Base-by-base conservation (phyloP, 2,113 vertebrate genomes). In the Pionites leucogaster region DNA sequence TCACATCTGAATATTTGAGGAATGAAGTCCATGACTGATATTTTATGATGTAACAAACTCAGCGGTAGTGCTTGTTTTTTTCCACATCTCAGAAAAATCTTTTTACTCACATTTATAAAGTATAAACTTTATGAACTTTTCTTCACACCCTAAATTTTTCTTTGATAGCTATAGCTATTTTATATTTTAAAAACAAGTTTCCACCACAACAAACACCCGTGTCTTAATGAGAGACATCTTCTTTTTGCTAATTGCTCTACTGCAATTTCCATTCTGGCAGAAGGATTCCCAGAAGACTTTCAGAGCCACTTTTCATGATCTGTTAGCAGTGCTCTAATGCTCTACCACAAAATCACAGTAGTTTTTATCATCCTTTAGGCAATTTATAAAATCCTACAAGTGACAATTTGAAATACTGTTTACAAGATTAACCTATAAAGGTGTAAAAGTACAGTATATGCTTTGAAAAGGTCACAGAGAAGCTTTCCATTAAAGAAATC, bases 311-410 rank as follows among this genome's bases (percentile, higher is more conserved):
- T 92, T 74, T 42, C 1, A 4, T 85, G 90, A 90, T 89, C 88
- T 95, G 53, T 75, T 91, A 55, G 65, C 46, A 94, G 74, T 29
- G 50, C 70, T 96, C 41, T 95, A 75, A 53, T 55, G 68, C 83
- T 85, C 62, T 85, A 92, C 88, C 53, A 71, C 83, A 89, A 81
- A 95, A 93, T 72, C 82, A 84, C 77, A 41, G 69, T 22, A 59
- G 25, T 50, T 95, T 96, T 93, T 88, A 91, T 83, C 16, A 88
- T 93, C 52, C 88, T 92, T 86, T 27, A 63, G 57, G 70, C 72
- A 90, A 93, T 86, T 94, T 90, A 88, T 76, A 79, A 78, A 91
- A 95, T 78, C 70, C 85, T 93, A 59, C 71, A 90, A 91, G 62
- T 25, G 52, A 75, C 93, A 95, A 95, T 92, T 94, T 83, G 82